Evolutionary conservation across 2,888 invertebrate species (phyloP).

Genomic region (Agonopterix arenella): DNA sequence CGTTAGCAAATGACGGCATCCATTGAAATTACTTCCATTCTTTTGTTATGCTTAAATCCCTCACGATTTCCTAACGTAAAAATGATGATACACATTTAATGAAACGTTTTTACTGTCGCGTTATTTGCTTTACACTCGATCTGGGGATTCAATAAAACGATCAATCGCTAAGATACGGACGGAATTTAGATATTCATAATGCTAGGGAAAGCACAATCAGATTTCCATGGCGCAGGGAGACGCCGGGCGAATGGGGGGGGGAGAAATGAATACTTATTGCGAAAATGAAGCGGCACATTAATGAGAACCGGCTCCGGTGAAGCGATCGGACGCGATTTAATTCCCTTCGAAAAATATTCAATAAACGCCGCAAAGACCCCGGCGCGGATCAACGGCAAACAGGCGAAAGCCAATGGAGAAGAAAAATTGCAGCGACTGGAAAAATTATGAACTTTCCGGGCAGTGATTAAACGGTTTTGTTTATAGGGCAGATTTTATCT

Average conservation of each 20-base stretch:
- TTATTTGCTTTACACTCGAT: slow-evolving; percentile 49
- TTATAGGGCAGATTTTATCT: no score
- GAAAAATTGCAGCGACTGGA: slow-evolving; percentile 42
- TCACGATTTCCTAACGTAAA: slow-evolving; percentile 25
- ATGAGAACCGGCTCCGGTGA: slow-evolving; percentile 53
- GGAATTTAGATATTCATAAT: slow-evolving; percentile 64
- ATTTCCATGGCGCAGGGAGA: slow-evolving; percentile 31
- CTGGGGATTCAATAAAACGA: slow-evolving; percentile 46
- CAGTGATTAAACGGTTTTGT: neutral
- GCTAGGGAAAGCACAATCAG: slow-evolving; percentile 69
- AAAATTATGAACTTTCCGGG: slow-evolving; percentile 22
- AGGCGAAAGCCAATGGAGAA: slow-evolving; percentile 37
- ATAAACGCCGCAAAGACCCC: slow-evolving; percentile 50
- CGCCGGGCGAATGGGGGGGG: slow-evolving; percentile 22
- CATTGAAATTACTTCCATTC: slow-evolving; percentile 48
- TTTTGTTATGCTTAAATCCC: slow-evolving; percentile 36
- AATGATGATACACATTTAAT: slow-evolving; percentile 41
- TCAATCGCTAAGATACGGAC: slow-evolving; percentile 32
- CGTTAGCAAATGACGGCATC: slow-evolving; percentile 50
- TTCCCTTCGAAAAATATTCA: slow-evolving; percentile 68
- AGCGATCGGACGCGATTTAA: slow-evolving; percentile 58
- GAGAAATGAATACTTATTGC: slow-evolving; percentile 73
- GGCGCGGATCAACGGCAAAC: slow-evolving; percentile 39
- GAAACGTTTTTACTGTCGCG: slow-evolving; percentile 33
- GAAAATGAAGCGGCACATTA: slow-evolving; percentile 66